A percentile compares a stretch with the other conserved stretches of the same genome.
Evolutionary conservation across 2,888 invertebrate genomes (phyloP).

Genomic region (Hesperia comma): DNA sequence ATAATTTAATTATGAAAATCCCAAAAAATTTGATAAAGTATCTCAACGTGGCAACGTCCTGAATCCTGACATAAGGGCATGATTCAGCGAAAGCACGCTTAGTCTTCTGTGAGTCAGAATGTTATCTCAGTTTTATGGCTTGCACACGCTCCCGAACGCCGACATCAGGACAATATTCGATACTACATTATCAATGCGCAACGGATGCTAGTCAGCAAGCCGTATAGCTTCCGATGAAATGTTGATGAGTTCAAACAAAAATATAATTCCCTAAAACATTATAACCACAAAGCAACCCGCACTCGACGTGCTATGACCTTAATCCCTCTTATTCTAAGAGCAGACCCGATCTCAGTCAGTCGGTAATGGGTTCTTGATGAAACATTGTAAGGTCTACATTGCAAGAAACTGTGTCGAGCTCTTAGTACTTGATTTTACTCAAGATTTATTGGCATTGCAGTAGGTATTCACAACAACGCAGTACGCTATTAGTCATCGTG

Average conservation of each 20-base stretch:
- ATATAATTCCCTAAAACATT: conserved; percentile 3
- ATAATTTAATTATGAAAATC: conserved; percentile 59
- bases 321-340: conserved; percentile 6
- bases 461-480: conserved; percentile 50
- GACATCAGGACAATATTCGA: conserved; percentile 51
- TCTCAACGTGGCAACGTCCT: conserved; percentile 50
- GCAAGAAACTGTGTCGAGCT: conserved; percentile 26
- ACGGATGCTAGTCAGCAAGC: conserved; percentile 64
- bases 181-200: conserved; percentile 64
- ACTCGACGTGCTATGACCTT: conserved; percentile 12
- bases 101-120: conserved; percentile 58
- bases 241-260: conserved; percentile 13
- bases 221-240: conserved; percentile 20
- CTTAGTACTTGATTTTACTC: conserved; percentile 49
- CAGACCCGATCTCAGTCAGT: neutral
- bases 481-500: conserved; percentile 52
- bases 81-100: conserved; percentile 67
- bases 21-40: conserved; percentile 56
- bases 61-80: conserved; percentile 64
- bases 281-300: conserved; percentile 2
- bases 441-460: conserved; percentile 53
- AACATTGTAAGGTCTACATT: conserved; percentile 5
- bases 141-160: conserved; percentile 56
- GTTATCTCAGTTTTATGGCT: conserved; percentile 71
- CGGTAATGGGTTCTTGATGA: neutral